Conservation (phyloP, 2,797 vertebrate species). For the Danio kyathit region DNA sequence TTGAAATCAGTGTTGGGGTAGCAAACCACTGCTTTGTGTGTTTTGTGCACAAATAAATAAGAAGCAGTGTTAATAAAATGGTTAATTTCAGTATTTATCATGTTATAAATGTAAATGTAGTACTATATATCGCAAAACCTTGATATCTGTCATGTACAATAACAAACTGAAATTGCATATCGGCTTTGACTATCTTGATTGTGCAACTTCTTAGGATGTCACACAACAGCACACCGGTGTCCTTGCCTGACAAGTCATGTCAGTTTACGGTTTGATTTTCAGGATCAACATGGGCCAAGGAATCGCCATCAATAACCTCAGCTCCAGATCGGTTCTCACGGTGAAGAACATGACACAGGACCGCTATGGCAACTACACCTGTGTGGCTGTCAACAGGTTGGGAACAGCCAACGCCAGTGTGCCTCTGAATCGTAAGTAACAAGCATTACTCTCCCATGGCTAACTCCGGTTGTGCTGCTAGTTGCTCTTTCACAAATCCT, state of each 20-base stretch:
- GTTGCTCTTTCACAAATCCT: slow-evolving; percentile 38
- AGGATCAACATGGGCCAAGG: slow-evolving; percentile 96
- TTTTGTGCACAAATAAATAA: no score
- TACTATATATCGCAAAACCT: no score
- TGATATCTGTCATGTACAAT: no score
- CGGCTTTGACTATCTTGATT: no score
- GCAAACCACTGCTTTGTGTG: no score
- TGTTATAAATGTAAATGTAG: no score
- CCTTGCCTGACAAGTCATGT: slow-evolving; percentile 11
- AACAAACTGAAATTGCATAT: no score
- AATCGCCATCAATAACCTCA: slow-evolving; percentile 95
- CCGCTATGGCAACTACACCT: slow-evolving; percentile 99
- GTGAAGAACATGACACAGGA: slow-evolving; percentile 98
- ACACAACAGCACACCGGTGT: neutral
- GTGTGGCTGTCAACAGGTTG: slow-evolving; percentile 95
- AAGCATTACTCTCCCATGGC: slow-evolving; percentile 54
- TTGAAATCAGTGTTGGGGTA: no score
- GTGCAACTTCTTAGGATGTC: neutral
- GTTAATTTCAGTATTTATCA: no score
- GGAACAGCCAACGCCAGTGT: slow-evolving; percentile 95
- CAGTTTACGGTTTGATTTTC: slow-evolving; percentile 61
- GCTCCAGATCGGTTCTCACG: slow-evolving; percentile 95
- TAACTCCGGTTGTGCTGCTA: slow-evolving; percentile 58
- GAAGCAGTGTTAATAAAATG: no score
- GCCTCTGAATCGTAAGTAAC: slow-evolving; percentile 97